These are phyloP conservation scores for Craniophora ligustri DNA, from an alignment of 2,888 invertebrate species.

Conservation along the genomic window DNA sequence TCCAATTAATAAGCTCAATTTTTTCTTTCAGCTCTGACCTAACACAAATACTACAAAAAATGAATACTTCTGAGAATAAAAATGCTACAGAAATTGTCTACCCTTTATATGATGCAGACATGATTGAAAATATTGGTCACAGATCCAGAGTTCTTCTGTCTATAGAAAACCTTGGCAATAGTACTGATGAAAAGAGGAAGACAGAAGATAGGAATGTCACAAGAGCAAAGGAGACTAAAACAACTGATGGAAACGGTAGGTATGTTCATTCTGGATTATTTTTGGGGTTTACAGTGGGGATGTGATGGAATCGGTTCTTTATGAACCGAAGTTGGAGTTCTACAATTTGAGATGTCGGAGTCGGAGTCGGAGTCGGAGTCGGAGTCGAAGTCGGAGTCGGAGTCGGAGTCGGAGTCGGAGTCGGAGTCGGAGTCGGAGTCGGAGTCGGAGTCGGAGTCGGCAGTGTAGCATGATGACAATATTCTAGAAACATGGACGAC, in stretches of 20 bases:
- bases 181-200: slow-evolving; percentile 11
- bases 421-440: too few species aligned
- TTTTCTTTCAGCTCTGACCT: slow-evolving; percentile 35
- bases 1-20: neutral
- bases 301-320: too few species aligned
- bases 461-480: too few species aligned
- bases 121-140: slow-evolving; percentile 70
- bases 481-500: too few species aligned
- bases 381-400: too few species aligned
- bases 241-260: slow-evolving; percentile 38
- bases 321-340: too few species aligned
- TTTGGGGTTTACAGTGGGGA: neutral
- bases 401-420: too few species aligned
- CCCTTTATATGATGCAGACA: slow-evolving; percentile 66
- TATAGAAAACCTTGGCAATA: slow-evolving; percentile 47
- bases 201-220: neutral
- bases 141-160: slow-evolving; percentile 73
- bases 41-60: neutral
- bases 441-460: too few species aligned
- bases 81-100: slow-evolving; percentile 37
- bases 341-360: too few species aligned
- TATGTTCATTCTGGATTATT: slow-evolving; percentile 27
- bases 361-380: too few species aligned
- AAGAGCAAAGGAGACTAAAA: slow-evolving; percentile 2
- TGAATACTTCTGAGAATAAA: neutral